A percentile compares a stretch with the other conserved stretches of the same genome.
Evolutionary conservation across 2,797 vertebrate species (phyloP).

Genomic region (Cottoperca gobio): DNA sequence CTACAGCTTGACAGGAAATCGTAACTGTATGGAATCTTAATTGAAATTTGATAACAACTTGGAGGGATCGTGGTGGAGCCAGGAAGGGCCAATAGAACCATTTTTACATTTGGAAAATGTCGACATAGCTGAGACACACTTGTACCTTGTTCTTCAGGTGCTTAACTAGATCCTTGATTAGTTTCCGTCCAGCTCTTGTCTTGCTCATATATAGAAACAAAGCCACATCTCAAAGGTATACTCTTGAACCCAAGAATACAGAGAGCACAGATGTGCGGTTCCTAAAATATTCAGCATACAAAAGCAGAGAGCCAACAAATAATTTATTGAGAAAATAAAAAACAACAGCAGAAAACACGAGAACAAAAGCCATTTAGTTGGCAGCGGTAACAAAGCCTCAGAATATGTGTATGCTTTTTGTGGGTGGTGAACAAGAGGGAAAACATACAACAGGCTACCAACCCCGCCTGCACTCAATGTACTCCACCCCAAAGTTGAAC

Average conservation of each 20-base stretch:
- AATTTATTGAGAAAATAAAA: conserved; percentile 82
- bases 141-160: conserved; percentile 6
- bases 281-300: conserved; percentile 85
- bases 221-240: conserved; percentile 48
- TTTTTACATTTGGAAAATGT: no score
- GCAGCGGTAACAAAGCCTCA: conserved; percentile 28
- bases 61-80: neutral
- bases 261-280: conserved; percentile 72
- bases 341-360: conserved; percentile 63
- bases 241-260: conserved; percentile 55
- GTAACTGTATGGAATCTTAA: neutral
- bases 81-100: neutral
- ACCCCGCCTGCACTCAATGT: neutral
- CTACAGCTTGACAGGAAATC: neutral
- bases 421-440: conserved; percentile 37
- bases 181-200: neutral
- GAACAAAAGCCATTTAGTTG: conserved; percentile 79
- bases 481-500: conserved; percentile 49
- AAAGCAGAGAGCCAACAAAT: conserved; percentile 81
- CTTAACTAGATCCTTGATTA: conserved; percentile 10
- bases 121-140: neutral
- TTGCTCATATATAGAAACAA: conserved; percentile 32
- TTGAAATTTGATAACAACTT: neutral
- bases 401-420: conserved; percentile 23
- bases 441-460: conserved; percentile 38